phyloP scores from a whole-genome alignment of 1,140 invertebrate genomes.

The Aphelinus atriplicis region DNA sequence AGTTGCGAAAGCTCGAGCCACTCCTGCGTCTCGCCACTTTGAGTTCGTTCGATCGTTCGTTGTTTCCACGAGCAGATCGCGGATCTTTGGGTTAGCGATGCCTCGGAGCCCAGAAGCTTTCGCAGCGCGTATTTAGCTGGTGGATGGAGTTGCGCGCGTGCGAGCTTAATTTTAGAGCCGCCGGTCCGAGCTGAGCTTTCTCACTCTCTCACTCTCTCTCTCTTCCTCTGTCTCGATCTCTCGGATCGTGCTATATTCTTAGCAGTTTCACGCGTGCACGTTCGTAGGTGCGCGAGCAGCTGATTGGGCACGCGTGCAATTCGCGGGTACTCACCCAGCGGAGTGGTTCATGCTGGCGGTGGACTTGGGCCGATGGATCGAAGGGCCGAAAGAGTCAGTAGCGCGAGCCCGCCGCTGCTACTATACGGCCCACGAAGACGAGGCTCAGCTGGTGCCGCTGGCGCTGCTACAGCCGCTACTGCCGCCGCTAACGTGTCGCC shows the following conservation, averaged over 20 bases:
- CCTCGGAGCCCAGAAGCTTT: constrained; percentile 51
- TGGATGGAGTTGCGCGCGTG: constrained; percentile 51
- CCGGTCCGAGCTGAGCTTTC: constrained; percentile 57
- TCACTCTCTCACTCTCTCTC: constrained; percentile 21
- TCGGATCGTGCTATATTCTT: not conserved
- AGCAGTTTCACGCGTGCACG: constrained; percentile 13
- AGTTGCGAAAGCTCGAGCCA: too few species aligned
- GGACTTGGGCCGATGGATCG: not conserved
- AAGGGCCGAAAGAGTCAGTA: constrained; percentile 50
- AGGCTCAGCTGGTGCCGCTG: constrained; percentile 7
- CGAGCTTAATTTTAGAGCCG: constrained; percentile 61
- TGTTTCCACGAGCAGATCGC: too few species aligned
- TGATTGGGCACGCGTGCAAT: not conserved
- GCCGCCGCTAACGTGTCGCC: not conserved
- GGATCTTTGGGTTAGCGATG: constrained; percentile 9
- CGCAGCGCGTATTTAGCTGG: constrained; percentile 61
- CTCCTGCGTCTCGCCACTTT: too few species aligned
- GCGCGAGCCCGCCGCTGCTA: constrained; percentile 55
- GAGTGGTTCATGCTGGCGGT: not conserved
- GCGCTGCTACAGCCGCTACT: not conserved
- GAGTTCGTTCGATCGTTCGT: too few species aligned
- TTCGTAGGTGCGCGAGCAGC: not conserved
- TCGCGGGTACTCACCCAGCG: constrained; percentile 17
- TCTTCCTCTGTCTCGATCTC: not conserved
- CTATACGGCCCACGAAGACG: constrained; percentile 27